Conservation (phyloP, 2,888 invertebrate species). For the Ophioninae sp. region DNA sequence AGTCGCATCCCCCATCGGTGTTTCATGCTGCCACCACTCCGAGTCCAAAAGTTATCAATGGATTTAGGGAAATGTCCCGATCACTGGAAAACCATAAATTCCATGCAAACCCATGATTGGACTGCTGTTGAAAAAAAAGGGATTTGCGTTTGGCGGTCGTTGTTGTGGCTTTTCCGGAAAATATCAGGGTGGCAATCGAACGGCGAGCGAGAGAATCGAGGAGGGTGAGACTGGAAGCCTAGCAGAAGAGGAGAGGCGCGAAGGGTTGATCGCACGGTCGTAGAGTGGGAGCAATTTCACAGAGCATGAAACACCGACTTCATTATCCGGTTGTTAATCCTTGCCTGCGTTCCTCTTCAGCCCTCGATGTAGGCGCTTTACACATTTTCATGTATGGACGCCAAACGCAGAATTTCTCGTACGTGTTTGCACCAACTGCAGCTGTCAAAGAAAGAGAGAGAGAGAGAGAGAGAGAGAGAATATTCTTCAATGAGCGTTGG, state of each 20-base stretch:
- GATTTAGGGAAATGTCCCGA: background rate
- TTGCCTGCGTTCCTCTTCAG: constrained; percentile 64
- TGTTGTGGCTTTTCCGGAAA: background rate
- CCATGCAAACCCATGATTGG: background rate
- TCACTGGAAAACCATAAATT: constrained; percentile 7
- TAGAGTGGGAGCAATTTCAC: constrained; percentile 71
- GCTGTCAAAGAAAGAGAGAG: background rate
- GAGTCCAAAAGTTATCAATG: background rate
- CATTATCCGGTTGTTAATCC: constrained; percentile 81
- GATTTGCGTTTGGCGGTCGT: background rate
- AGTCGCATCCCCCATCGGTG: background rate
- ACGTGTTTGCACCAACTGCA: constrained; percentile 40
- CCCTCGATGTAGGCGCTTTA: constrained; percentile 23
- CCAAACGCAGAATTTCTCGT: constrained; percentile 46
- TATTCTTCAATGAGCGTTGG: constrained; percentile 47
- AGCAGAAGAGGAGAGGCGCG: constrained; percentile 74
- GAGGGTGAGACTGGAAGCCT: constrained; percentile 39
- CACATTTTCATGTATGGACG: constrained; percentile 60
- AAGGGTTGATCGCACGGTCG: constrained; percentile 63
- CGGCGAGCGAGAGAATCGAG: constrained; percentile 13
- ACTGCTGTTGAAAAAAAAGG: constrained; percentile 3
- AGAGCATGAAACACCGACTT: constrained; percentile 81
- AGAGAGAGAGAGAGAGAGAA: constrained; percentile 37
- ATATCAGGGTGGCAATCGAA: constrained; percentile 15
- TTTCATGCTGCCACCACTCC: background rate